Base-by-base conservation (phyloP, 2,888 invertebrate genomes). In the Drosophila pegasa region DNA sequence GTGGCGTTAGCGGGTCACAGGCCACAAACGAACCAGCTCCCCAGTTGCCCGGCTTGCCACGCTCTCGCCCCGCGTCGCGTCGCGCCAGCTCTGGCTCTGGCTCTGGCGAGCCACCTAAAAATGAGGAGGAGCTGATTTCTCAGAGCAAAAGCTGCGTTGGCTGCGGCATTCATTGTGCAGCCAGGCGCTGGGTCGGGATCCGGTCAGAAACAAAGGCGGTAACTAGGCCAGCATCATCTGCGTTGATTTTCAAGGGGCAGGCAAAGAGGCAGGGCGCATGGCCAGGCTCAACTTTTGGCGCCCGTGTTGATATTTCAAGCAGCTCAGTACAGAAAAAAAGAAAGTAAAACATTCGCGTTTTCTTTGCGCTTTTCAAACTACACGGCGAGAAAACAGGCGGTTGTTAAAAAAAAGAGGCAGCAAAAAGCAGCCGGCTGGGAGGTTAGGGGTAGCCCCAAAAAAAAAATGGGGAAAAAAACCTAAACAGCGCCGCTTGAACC, bases 41-140 rank as follows among this genome's bases (percentile, higher is more conserved):
- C 71, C 41, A 64, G 71, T 60, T 73, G 60, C 75, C 67, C 55
- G 22, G 43, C 18, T 45, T 29, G 18, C 22, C 22, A 3, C 31
- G 8, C 22, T 14, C 20, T n/a, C 41, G 54, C 48, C 9, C 43
- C 1, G n/a, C 1, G 16, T 2, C 6, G 7, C 40, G n/a, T n/a
- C n/a, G n/a, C n/a, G n/a, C 4, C 31, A 3, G 2, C n/a, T 3
- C 22, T n/a, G 25, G 37, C 18, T 52, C 43, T 65, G 59, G 65
- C 54, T n/a, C n/a, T n/a, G n/a, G n/a, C 56, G 48, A 61, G 56
- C 75, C 67, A 76, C 60, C 87, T 72, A 74, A 85, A 84, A 85
- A 80, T 77, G 81, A 87, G 87, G 83, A 85, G 87, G 80, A 85
- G 85, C 79, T 85, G 83, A 85, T 83, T 86, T 87, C 75, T 85